Base-by-base conservation (phyloP, 2,113 vertebrate species). In the Ailuropoda melanoleuca region DNA sequence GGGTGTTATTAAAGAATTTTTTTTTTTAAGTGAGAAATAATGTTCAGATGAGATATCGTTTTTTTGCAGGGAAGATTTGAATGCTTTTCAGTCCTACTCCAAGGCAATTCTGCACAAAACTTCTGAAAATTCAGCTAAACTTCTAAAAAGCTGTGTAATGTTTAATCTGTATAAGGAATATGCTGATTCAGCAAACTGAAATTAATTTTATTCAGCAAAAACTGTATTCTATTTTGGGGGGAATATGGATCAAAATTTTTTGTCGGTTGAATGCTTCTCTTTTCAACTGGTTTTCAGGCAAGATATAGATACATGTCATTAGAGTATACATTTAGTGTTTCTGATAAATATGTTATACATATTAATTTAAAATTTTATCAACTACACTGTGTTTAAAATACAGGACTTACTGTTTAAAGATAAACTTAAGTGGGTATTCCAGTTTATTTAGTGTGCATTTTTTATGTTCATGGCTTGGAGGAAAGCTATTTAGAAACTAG, bases 101-200 rank as follows among this genome's bases (percentile, higher is more conserved):
- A 66, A 95, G 72, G 83, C 60, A 97, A 43, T 62, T 93, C 77
- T 97, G 48, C 77, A 89, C 48, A 93, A 95, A 87, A 75, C 31
- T 93, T 95, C 72, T 88, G 83, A 55, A 88, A 95, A 89, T 90
- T 88, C 46, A 94, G 58, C 26, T 96, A 70, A 93, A 95, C 37
- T 83, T 60, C 96, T 72, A 58, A 81, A 94, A 94, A 95, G 46
- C 66, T 82, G 89, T 62, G 80, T 80, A 95, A 87, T 56, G 43
- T 92, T 94, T 34, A 80, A 80, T 34, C n/a, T 91, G 34, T 77
- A 95, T 95, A 97, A 91, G 90, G 68, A 96, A 97, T 95, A 92
- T 87, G 96, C 96, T 95, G 78, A 95, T 95, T 97, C 93, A 93
- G 93, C 89, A 96, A 95, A 39, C 15, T 60, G 96, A 90, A 64